A percentile compares a stretch with the other conserved stretches of the same genome.
phyloP scores from a whole-genome alignment of 2,113 vertebrate genomes.

The Plestiodon gilberti region DNA sequence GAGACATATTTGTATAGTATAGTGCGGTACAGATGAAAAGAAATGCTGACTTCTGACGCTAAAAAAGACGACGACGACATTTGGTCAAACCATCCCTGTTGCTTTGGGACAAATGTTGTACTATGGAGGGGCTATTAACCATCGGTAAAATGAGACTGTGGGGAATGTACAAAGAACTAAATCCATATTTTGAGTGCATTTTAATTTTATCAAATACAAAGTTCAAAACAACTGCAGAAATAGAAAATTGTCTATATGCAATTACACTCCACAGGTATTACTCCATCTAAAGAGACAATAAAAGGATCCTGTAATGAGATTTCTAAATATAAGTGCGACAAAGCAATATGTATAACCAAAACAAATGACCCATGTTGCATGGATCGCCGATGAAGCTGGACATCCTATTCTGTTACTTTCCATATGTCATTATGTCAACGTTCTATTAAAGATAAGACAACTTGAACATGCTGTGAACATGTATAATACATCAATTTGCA shows the following conservation, averaged over 20 bases:
- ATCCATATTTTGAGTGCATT: slow-evolving; percentile 53
- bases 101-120: slow-evolving; percentile 44
- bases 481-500: neutral
- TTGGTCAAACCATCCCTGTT: slow-evolving; percentile 20
- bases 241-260: slow-evolving; percentile 47
- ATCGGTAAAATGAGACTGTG: slow-evolving; percentile 57
- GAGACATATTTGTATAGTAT: slow-evolving; percentile 38
- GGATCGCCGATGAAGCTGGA: slow-evolving; percentile 12
- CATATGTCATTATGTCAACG: slow-evolving; percentile 4
- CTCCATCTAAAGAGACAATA: slow-evolving; percentile 44
- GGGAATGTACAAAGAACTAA: slow-evolving; percentile 56
- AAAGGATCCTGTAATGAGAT: slow-evolving; percentile 40
- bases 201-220: slow-evolving; percentile 47
- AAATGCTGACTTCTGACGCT: slow-evolving; percentile 45
- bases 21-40: slow-evolving; percentile 46
- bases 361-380: slow-evolving; percentile 16
- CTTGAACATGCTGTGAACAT: neutral
- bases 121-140: slow-evolving; percentile 23
- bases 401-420: neutral
- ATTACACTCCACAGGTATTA: slow-evolving; percentile 47
- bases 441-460: neutral
- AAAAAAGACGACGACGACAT: slow-evolving; percentile 28
- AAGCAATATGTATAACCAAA: neutral
- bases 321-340: slow-evolving; percentile 45
- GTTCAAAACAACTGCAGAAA: slow-evolving; percentile 56